Percentiles rank a stretch among this genome's conserved stretches.
phyloP scores from a whole-genome alignment of 2,888 invertebrate genomes.

The Rapana venosa region DNA sequence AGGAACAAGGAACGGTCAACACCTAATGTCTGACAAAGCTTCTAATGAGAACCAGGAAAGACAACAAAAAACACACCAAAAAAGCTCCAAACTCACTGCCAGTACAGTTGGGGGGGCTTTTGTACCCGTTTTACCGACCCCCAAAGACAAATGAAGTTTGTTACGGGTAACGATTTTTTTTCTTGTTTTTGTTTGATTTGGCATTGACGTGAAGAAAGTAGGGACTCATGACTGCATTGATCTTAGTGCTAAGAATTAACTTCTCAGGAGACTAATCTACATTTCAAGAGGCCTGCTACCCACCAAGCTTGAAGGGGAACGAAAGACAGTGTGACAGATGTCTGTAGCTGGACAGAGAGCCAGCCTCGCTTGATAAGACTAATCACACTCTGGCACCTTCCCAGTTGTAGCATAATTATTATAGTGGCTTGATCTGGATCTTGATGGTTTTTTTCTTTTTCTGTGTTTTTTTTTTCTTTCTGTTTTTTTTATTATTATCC shows the following conservation, averaged over 20 bases:
- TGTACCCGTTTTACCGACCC: neutral
- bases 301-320: too few species aligned
- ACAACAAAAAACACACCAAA: neutral
- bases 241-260: too few species aligned
- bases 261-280: too few species aligned
- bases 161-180: neutral
- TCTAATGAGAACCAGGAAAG: neutral
- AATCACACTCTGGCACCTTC: neutral
- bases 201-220: too few species aligned
- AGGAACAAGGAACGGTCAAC: neutral
- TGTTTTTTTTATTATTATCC: neutral
- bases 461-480: neutral
- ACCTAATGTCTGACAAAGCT: neutral
- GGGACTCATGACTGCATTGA: too few species aligned
- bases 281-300: too few species aligned
- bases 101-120: neutral
- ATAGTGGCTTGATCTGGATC: neutral
- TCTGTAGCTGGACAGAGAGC: too few species aligned
- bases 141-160: neutral
- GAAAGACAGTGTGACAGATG: too few species aligned
- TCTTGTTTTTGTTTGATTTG: neutral
- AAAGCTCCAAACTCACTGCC: neutral
- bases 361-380: too few species aligned
- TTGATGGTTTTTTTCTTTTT: neutral
- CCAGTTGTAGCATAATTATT: neutral